A percentile compares a stretch with the other conserved stretches of the same genome.
Conservation (phyloP, 2,888 invertebrate genomes). For the Leptopterna dolabrata region DNA sequence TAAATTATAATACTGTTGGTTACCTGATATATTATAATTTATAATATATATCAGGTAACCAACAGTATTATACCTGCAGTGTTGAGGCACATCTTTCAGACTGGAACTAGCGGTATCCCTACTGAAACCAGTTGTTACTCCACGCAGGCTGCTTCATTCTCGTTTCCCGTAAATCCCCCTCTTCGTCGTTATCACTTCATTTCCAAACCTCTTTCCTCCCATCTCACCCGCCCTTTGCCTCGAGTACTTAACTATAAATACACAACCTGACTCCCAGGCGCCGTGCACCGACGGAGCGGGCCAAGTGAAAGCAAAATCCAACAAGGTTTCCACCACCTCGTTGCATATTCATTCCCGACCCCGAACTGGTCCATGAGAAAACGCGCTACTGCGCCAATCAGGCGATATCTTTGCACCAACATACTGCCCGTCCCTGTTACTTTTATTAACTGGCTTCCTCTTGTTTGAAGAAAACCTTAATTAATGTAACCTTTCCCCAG, state of each 20-base stretch:
- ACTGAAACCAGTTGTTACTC: no score
- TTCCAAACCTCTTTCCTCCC: background rate
- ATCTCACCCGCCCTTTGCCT: background rate
- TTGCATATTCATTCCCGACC: constrained; percentile 13
- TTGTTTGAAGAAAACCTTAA: background rate
- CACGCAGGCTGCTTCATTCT: background rate
- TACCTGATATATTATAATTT: no score
- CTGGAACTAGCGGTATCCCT: no score
- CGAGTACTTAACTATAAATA: constrained; percentile 25
- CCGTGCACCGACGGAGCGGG: background rate
- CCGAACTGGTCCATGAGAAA: constrained; percentile 24
- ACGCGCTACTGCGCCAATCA: background rate
- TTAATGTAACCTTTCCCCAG: background rate
- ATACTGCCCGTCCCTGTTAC: background rate
- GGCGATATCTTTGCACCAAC: background rate
- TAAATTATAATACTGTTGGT: no score
- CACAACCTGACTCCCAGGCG: background rate
- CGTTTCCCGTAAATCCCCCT: background rate
- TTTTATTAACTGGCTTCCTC: background rate
- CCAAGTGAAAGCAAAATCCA: constrained; percentile 30
- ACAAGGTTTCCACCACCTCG: background rate
- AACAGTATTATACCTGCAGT: no score
- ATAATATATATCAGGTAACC: no score
- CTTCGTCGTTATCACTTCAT: background rate
- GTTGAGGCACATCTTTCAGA: no score